These are phyloP conservation scores for Zoanthus solanderi DNA, from an alignment of 92 coral and sea anemone genomes.

Conservation along the genomic window DNA sequence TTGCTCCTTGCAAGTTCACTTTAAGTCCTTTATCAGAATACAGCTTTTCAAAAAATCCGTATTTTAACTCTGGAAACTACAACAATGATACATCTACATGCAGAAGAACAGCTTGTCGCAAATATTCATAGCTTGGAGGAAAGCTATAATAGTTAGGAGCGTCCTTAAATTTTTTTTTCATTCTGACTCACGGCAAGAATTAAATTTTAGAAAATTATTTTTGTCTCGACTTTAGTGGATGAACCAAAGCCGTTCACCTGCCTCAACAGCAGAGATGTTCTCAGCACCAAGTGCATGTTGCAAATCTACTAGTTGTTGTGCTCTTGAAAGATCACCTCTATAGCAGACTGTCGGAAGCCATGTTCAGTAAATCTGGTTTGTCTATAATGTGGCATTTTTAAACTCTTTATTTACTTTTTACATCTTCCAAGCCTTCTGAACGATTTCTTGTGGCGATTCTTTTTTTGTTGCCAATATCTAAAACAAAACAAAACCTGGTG, in stretches of 20 bases:
- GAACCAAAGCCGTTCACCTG: neutral
- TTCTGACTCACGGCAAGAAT: neutral
- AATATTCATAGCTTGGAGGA: too few species aligned
- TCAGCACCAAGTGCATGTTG: too few species aligned
- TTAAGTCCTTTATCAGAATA: neutral
- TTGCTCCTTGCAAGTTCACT: neutral
- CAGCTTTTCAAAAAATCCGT: neutral
- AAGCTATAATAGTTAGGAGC: neutral
- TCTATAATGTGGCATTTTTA: too few species aligned
- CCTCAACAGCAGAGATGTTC: too few species aligned
- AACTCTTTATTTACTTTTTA: too few species aligned
- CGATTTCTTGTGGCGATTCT: neutral
- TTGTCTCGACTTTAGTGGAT: neutral
- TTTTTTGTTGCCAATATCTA: neutral
- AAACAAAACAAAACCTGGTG: neutral
- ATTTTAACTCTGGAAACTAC: neutral
- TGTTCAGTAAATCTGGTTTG: too few species aligned
- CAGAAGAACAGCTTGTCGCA: too few species aligned
- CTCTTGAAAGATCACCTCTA: too few species aligned
- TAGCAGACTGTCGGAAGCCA: too few species aligned
- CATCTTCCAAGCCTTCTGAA: neutral
- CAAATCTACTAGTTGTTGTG: neutral
- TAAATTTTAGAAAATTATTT: neutral
- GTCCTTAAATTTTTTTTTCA: neutral
- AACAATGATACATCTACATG: neutral